Percentiles rank a stretch among this genome's conserved stretches.
phyloP scores from a whole-genome alignment of 2,888 invertebrate genomes.

The Pseudococcus jackbeardsleyi region DNA sequence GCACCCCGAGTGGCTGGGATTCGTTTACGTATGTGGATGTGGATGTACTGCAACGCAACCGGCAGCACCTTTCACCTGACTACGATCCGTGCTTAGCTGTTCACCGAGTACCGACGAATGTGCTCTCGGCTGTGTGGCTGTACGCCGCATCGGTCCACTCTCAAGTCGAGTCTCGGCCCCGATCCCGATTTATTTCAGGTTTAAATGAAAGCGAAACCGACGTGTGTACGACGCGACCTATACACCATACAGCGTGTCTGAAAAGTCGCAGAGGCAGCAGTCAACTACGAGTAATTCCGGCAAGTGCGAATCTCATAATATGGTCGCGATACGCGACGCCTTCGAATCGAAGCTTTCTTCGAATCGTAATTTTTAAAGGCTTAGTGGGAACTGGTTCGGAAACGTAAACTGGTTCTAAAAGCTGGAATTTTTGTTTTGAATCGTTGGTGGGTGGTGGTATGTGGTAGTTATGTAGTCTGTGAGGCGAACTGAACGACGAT shows the following conservation, averaged over 20 bases:
- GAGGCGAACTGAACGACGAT: too few species aligned
- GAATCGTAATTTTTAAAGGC: too few species aligned
- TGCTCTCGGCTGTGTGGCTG: neutral
- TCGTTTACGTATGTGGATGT: neutral
- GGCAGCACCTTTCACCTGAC: slow-evolving; percentile 11
- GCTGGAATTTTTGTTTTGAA: too few species aligned
- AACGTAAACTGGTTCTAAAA: too few species aligned
- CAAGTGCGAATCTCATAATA: neutral
- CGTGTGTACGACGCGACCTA: neutral
- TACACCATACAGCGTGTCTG: neutral
- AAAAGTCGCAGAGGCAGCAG: neutral
- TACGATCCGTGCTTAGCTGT: neutral
- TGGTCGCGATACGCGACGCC: neutral
- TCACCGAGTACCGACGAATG: neutral
- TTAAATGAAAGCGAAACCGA: slow-evolving; percentile 41
- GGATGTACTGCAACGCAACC: neutral
- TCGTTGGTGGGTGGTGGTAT: too few species aligned
- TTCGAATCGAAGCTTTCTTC: neutral
- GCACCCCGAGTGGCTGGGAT: too few species aligned
- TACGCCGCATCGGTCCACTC: neutral
- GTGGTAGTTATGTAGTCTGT: too few species aligned
- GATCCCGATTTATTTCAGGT: slow-evolving; percentile 8
- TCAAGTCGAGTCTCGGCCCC: slow-evolving; percentile 1
- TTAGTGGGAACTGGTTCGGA: too few species aligned
- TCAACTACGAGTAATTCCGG: neutral